Base-by-base conservation (phyloP, 2,113 vertebrate genomes). In the Narcine bancroftii region DNA sequence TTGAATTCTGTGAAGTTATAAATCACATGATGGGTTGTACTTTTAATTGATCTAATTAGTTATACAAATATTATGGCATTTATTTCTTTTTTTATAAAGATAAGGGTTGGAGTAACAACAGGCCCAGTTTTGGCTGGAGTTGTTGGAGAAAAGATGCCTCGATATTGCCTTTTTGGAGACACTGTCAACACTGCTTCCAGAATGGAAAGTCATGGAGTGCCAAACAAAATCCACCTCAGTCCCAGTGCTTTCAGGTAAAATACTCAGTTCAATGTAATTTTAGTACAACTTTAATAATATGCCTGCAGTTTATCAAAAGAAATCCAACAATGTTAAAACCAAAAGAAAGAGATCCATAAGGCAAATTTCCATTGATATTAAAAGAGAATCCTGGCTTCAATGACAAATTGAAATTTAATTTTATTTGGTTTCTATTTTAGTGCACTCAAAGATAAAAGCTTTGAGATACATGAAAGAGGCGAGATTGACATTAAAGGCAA, bases 401-500 rank as follows among this genome's bases (percentile, higher is more conserved):
- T 69, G 60, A 65, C 26, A 39, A 65, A 65, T 39, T 89, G 60
- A 42, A 11, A 91, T 69, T 91, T 60, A 63, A 36, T 60, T 60
- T 60, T 42, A 21, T 69, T 76, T 69, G 42, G 26, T 93, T 89
- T 81, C 66, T 89, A n/a, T 17, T 89, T 42, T 56, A 93, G 94
- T 79, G 92, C 93, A 92, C 93, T 95, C 76, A 92, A 85, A 71
- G 92, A 94, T 93, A 96, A 97, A 94, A 94, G 94, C 93, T 97
- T 96, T 93, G 94, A 96, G 92, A 94, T 96, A 63, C 94, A 92
- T 42, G 93, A 94, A 93, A 95, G 94, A 93, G 94, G 96, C 94
- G 96, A 97, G 94, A 97, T 96, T 92, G 95, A 96, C 93, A 94
- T 96, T 92, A 97, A 97, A 94, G 95, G 95, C 83, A 97, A 97